These are phyloP conservation scores for Penaeus japonicus DNA, from an alignment of 1,140 invertebrate species.

Conservation along the genomic window DNA sequence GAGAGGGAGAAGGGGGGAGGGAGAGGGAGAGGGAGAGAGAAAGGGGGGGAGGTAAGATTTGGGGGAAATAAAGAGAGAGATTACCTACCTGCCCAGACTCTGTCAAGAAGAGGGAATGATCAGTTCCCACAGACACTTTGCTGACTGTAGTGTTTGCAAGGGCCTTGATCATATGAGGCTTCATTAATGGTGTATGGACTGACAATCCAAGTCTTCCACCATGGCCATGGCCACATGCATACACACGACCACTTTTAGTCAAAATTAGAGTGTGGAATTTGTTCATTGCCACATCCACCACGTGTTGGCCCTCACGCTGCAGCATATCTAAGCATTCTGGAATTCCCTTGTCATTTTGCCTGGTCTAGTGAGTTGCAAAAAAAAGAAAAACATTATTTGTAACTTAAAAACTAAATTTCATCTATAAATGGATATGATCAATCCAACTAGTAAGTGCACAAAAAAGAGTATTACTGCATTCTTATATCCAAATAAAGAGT, in stretches of 20 bases:
- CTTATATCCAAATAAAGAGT: no score
- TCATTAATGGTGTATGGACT: constrained; percentile 25
- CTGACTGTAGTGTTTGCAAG: constrained; percentile 13
- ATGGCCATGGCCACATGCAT: constrained; percentile 42
- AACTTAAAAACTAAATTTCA: background rate
- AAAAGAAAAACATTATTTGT: background rate
- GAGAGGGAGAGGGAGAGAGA: no score
- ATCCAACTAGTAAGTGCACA: background rate
- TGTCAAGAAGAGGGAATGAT: constrained; percentile 44
- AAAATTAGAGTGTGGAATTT: constrained; percentile 46
- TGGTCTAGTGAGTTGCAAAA: background rate
- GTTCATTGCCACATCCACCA: constrained; percentile 25
- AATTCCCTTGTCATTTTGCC: constrained; percentile 15
- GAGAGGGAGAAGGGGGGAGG: no score
- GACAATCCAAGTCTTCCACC: constrained; percentile 40
- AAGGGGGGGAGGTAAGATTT: no score
- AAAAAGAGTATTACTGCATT: no score
- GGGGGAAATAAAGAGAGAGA: no score
- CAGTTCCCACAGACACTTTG: constrained; percentile 17
- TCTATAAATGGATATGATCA: background rate
- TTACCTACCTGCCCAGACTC: constrained; percentile 35
- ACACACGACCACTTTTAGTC: constrained; percentile 32
- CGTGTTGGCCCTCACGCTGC: constrained; percentile 19
- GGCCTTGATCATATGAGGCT: constrained; percentile 23
- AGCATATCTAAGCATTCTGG: constrained; percentile 38